A percentile compares a stretch with the other conserved stretches of the same genome.
Conservation (phyloP, 2,888 invertebrate genomes). For the Steinernema carpocapsae region DNA sequence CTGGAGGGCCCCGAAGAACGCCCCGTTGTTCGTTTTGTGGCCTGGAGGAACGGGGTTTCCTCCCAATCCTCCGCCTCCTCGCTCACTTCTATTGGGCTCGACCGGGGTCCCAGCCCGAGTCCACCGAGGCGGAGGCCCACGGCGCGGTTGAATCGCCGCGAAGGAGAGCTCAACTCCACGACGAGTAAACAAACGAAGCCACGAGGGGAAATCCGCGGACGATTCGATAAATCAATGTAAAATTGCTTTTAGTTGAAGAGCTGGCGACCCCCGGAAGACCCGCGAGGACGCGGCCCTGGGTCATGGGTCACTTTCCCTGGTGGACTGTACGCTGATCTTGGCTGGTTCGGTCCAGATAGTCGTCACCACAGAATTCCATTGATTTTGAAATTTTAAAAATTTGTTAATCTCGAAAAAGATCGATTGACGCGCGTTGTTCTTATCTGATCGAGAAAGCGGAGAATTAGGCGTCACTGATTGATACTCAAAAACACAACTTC, state of each 20-base stretch:
- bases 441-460: no score
- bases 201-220: constrained; percentile 26
- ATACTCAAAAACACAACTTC: no score
- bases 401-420: no score
- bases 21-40: neutral
- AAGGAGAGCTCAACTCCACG: neutral
- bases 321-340: no score
- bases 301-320: no score
- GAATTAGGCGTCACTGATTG: no score
- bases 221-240: constrained; percentile 32
- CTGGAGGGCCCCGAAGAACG: neutral
- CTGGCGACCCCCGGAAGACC: constrained; percentile 10
- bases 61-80: neutral
- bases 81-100: neutral
- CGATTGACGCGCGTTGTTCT: no score
- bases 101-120: neutral
- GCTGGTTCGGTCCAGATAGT: no score
- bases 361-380: no score
- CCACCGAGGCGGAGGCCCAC: neutral
- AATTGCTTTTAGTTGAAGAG: constrained; percentile 20
- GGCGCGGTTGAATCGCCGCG: neutral
- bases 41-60: neutral
- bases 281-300: no score
- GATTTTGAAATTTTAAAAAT: no score
- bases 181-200: constrained; percentile 26